Evolutionary conservation across 37 sponge, comb jelly and placozoan species (phyloP), one percentile per base, ranked within the genome.

Genomic region (Chondrilla cf. caribensis): DNA sequence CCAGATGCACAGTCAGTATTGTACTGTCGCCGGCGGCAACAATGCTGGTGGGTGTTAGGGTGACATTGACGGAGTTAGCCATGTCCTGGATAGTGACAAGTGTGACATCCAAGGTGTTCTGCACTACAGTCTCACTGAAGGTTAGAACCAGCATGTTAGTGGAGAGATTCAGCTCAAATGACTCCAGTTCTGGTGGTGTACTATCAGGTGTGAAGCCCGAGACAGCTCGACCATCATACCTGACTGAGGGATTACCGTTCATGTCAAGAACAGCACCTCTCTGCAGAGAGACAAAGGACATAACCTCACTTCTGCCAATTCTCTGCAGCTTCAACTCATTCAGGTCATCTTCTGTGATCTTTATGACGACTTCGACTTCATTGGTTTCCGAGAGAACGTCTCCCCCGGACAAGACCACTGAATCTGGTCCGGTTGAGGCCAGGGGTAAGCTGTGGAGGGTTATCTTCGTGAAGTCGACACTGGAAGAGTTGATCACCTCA

Each of bases 281-380:
- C n/a, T 58, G 25, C 67, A 81, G 55, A 2, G 77, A 64, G 21
- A 86, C 19, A 73, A 67, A 87, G 37, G 85, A 60, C 0, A 84
- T 83, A 14, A 42, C 66, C 19, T 6, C 18, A 0, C 78, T 51
- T 2, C 54, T 39, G 19, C 86, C 95, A 39, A 95, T 95, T 65
- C 88, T 60, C 25, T 81, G 79, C 25, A 86, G 44, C 65, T 93
- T 96, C 58, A 96, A 67, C 59, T 96, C 94, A 86, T 96, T 96
- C 82, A 96, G 28, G 58, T 96, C 91, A 32, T 58, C 80, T 1
- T 77, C 58, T 33, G 76, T 37, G 14, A 73, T n/a, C 33, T 59
- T 41, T 6, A 93, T 55, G 5, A 60, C 47, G 73, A 90, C 83
- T 32, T 29, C 24, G 0, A 93, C 51, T 26, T 54, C 73, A 35